Percentiles rank a stretch among this genome's conserved stretches.
phyloP scores from a whole-genome alignment of 2,888 invertebrate species.

The Thumatha senex region DNA sequence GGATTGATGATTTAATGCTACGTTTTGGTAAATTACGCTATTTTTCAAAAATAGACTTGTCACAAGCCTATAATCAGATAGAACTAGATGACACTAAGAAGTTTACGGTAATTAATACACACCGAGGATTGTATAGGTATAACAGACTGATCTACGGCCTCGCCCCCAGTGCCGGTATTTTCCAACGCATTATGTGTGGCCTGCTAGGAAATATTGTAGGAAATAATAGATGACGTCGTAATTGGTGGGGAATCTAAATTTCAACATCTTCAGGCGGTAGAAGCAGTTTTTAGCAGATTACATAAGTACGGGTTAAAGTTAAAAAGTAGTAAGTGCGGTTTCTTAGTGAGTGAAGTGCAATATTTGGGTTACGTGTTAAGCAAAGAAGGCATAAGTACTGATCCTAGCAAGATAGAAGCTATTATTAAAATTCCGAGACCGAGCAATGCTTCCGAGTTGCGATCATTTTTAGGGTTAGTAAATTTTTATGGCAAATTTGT shows the following conservation, averaged over 20 bases:
- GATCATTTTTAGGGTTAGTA: not conserved
- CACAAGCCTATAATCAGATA: too few relatives aligned
- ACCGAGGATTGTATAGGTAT: too few relatives aligned
- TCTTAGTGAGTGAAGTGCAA: conserved; percentile 9
- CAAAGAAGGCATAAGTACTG: conserved; percentile 9
- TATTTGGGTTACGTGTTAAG: conserved; percentile 17
- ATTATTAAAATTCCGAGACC: not conserved
- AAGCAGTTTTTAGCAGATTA: conserved; percentile 1
- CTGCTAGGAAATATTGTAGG: not conserved
- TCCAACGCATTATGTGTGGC: not conserved
- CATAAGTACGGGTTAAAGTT: conserved; percentile 12
- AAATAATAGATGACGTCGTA: conserved; percentile 15
- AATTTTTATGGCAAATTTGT: conserved; percentile 4
- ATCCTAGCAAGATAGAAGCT: conserved; percentile 10
- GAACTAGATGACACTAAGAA: conserved; percentile 17
- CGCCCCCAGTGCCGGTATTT: not conserved
- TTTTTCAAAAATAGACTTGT: conserved; percentile 24
- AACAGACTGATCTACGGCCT: conserved; percentile 14
- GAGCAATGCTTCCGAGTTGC: not conserved
- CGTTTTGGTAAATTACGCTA: too few relatives aligned
- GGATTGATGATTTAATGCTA: not conserved
- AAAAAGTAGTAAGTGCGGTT: conserved; percentile 13
- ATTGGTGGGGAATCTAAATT: not conserved
- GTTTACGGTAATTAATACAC: too few relatives aligned
- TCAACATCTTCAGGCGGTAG: not conserved